A percentile compares a stretch with the other conserved stretches of the same genome.
phyloP scores from a whole-genome alignment of 1,140 invertebrate genomes.

The Parapsyche elsis region DNA sequence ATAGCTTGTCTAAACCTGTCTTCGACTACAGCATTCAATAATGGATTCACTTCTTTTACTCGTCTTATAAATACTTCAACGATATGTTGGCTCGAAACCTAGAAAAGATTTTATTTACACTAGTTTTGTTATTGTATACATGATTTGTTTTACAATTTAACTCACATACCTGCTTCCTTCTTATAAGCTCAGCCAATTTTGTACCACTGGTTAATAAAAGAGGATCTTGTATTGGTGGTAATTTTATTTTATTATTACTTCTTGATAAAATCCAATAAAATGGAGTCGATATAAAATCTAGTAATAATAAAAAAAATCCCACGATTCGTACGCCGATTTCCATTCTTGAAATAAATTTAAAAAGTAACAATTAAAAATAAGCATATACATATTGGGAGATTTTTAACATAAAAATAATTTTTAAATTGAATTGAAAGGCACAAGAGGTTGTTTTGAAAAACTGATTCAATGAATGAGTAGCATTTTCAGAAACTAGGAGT shows the following conservation, averaged over 20 bases:
- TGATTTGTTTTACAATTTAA: conserved; percentile 53
- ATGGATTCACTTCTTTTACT: conserved; percentile 77
- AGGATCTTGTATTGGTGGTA: conserved; percentile 69
- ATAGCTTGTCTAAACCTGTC: conserved; percentile 76
- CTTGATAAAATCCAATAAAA: conserved; percentile 60
- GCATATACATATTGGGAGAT: too few relatives aligned
- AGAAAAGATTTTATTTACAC: conserved; percentile 34
- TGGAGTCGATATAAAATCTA: conserved; percentile 60
- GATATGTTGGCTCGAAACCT: conserved; percentile 73
- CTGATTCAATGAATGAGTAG: too few relatives aligned
- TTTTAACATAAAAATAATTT: not conserved
- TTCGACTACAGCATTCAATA: conserved; percentile 81
- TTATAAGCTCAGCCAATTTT: conserved; percentile 70
- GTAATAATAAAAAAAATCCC: conserved; percentile 61
- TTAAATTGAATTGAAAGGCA: too few relatives aligned
- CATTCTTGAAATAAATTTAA: conserved; percentile 58
- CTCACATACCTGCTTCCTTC: conserved; percentile 68
- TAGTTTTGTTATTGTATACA: not conserved
- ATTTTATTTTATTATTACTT: conserved; percentile 62
- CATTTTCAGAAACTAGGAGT: too few relatives aligned
- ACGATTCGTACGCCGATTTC: conserved; percentile 62
- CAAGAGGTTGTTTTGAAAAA: too few relatives aligned
- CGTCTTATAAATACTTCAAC: conserved; percentile 75
- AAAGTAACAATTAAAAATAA: not conserved
- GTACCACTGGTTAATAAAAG: conserved; percentile 72